Conservation (phyloP, 2,797 vertebrate species). For the Oophaga sylvatica region DNA sequence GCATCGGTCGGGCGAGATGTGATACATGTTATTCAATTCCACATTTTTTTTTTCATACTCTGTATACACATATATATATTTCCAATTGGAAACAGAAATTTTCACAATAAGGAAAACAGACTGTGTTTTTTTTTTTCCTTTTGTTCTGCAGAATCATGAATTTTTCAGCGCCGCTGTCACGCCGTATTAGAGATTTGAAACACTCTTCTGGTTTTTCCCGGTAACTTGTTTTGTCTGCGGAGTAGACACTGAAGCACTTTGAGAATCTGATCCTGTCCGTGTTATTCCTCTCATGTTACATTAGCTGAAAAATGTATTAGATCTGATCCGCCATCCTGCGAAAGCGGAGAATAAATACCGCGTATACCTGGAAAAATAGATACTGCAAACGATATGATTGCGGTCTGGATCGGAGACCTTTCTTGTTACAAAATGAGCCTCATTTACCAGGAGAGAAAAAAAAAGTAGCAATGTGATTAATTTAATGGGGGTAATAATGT, state of each 20-base stretch:
- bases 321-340: constrained; percentile 20
- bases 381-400: background rate
- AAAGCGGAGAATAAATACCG: background rate
- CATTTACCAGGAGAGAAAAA: background rate
- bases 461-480: too few species aligned
- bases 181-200: constrained; percentile 58
- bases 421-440: background rate
- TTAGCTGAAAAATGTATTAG: constrained; percentile 55
- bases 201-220: constrained; percentile 19
- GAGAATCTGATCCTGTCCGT: constrained; percentile 61
- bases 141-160: constrained; percentile 63
- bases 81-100: constrained; percentile 54
- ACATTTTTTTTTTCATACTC: constrained; percentile 33
- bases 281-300: constrained; percentile 57
- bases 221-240: constrained; percentile 30
- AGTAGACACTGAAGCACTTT: constrained; percentile 50
- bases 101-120: constrained; percentile 54
- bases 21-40: constrained; percentile 26
- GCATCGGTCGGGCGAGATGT: background rate
- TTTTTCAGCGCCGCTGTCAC: constrained; percentile 71
- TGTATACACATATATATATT: constrained; percentile 42
- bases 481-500: background rate
- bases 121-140: constrained; percentile 34
- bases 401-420: background rate
- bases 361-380: background rate